A percentile compares a stretch with the other conserved stretches of the same genome.
Conservation (phyloP, 2,888 invertebrate species). For the Alloplasta piceator region DNA sequence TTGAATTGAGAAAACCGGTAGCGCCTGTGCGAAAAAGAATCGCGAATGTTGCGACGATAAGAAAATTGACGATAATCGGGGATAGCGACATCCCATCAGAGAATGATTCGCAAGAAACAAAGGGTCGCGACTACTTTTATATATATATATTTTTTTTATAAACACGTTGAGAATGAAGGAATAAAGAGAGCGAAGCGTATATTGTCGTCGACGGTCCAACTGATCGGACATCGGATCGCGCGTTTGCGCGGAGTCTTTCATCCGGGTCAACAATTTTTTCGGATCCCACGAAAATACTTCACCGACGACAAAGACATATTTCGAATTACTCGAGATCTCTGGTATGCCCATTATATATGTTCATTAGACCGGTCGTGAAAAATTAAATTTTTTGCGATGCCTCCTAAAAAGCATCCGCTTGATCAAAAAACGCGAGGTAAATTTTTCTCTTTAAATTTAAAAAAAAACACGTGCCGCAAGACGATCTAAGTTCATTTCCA, state of each 20-base stretch:
- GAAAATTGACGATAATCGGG: constrained; percentile 62
- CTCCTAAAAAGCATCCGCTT: too few relatives aligned
- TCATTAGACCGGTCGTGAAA: too few relatives aligned
- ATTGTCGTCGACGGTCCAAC: constrained; percentile 26
- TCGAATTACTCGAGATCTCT: constrained; percentile 74
- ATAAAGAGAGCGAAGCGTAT: constrained; percentile 21
- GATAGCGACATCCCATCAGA: constrained; percentile 29
- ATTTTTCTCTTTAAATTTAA: too few relatives aligned
- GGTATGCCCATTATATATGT: neutral
- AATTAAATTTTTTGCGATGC: too few relatives aligned
- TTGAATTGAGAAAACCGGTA: constrained; percentile 46
- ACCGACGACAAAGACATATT: constrained; percentile 78
- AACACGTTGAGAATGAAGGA: constrained; percentile 50
- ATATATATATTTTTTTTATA: constrained; percentile 32
- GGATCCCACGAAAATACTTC: constrained; percentile 37
- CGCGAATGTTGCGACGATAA: constrained; percentile 54
- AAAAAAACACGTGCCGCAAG: too few relatives aligned
- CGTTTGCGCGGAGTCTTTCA: constrained; percentile 31
- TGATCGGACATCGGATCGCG: constrained; percentile 8
- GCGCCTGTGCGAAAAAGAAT: constrained; percentile 57
- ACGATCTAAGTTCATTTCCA: too few relatives aligned
- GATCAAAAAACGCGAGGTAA: too few relatives aligned
- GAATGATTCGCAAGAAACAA: too few relatives aligned
- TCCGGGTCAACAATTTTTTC: constrained; percentile 50
- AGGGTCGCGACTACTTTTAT: too few relatives aligned